These are phyloP conservation scores for Camponotus vicinus DNA, from an alignment of 1,140 invertebrate genomes.

Conservation along the genomic window DNA sequence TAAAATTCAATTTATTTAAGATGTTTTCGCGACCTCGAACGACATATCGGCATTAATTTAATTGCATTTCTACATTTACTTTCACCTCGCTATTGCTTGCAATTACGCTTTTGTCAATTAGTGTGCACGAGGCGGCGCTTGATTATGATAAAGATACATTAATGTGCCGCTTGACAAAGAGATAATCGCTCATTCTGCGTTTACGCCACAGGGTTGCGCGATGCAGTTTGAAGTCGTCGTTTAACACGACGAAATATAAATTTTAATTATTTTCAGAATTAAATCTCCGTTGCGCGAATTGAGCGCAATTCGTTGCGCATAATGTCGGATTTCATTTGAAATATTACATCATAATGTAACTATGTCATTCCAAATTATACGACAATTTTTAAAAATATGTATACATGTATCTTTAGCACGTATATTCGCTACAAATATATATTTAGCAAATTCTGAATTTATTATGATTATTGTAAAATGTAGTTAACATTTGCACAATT, in stretches of 20 bases:
- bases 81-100: slow-evolving; percentile 59
- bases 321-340: not conserved
- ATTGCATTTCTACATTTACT: slow-evolving; percentile 69
- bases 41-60: slow-evolving; percentile 53
- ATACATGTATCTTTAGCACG: not conserved
- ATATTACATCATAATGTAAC: not conserved
- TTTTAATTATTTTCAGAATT: slow-evolving; percentile 39
- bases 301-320: not conserved
- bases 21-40: not conserved
- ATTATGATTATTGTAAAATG: not conserved
- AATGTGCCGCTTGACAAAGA: slow-evolving; percentile 66
- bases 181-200: slow-evolving; percentile 63
- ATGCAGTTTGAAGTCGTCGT: not conserved
- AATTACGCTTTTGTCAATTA: slow-evolving; percentile 71
- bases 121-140: slow-evolving; percentile 67
- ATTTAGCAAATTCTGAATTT: not conserved
- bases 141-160: slow-evolving; percentile 74
- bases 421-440: not conserved
- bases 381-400: not conserved
- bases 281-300: not conserved
- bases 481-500: too few relatives aligned
- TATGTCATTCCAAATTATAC: not conserved
- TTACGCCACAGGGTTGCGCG: slow-evolving; percentile 56
- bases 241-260: slow-evolving; percentile 9
- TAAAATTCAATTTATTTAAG: too few relatives aligned